Evolutionary conservation across 2,797 vertebrate genomes (phyloP), one percentile per base, ranked within the genome.

Genomic region (Galago senegalensis): DNA sequence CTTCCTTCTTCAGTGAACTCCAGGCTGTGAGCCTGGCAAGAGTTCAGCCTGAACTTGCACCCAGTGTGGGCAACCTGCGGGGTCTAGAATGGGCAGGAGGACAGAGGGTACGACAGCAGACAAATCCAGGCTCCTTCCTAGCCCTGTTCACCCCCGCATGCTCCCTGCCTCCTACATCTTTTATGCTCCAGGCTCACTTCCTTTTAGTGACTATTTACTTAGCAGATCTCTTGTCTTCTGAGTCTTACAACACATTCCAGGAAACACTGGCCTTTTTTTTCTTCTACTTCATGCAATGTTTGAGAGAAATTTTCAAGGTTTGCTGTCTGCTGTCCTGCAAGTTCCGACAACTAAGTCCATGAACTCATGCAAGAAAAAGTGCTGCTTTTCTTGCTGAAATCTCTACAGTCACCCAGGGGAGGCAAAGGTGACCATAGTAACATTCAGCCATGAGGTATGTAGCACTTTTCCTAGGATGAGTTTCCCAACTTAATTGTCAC

Each of bases 31-130:
- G 2, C 27, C 34, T 60, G 31, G 21, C 17, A 40, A 53, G 80
- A 70, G 18, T 29, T 56, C 11, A 70, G 7, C n/a, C 34, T 53
- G 13, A 46, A 61, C 5, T 8, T 1, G 17, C 13, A 0, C 34
- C 58, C 46, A 10, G 7, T 17, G 3, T 0, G 3, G 83, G 29
- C 25, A 25, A 25, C 1, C 3, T 18, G 3, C 0, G 1, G 37
- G 31, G 23, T 49, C 40, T 86, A 34, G 37, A 63, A 61, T n/a
- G 43, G 34, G 34, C 70, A 18, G 16, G 34, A 40, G 53, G n/a
- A 27, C 7, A 6, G n/a, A 88, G 27, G 31, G 40, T 9, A 12
- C 4, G 21, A 34, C 9, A 3, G 25, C 0, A 43, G 27, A 9
- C 16, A 34, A 34, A 56, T 21, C 58, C 83, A 80, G 53, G 27